Percentiles rank a stretch among this genome's conserved stretches.
phyloP scores from a whole-genome alignment of 2,113 vertebrate species.

The Macquaria australasica region DNA sequence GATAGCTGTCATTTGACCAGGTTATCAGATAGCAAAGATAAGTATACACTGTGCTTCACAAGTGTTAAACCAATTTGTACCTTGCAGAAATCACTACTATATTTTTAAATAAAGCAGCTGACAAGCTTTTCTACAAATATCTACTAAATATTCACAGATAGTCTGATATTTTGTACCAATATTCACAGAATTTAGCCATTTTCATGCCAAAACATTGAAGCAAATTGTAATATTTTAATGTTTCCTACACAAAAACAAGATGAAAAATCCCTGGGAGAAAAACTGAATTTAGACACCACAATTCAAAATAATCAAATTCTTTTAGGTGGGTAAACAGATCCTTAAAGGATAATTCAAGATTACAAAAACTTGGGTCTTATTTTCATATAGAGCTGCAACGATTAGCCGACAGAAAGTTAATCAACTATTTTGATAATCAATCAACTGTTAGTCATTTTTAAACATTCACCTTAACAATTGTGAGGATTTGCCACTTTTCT shows the following conservation, averaged over 20 bases:
- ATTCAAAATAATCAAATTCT: neutral
- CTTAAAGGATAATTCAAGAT: neutral
- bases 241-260: too few species aligned
- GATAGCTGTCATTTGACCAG: neutral
- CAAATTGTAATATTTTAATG: neutral
- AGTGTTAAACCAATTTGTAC: neutral
- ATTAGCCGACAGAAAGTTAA: too few species aligned
- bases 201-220: neutral
- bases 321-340: neutral
- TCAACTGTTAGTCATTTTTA: too few species aligned
- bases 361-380: neutral
- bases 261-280: neutral
- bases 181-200: neutral
- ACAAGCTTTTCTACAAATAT: neutral
- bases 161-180: neutral
- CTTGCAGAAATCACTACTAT: neutral
- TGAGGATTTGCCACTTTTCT: too few species aligned
- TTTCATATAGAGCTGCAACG: too few species aligned
- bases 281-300: neutral
- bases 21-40: conserved; percentile 14
- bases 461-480: too few species aligned
- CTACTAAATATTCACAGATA: neutral
- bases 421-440: neutral
- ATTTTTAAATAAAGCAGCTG: neutral
- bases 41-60: neutral